Base-by-base conservation (phyloP, 2,888 invertebrate species). In the Drosophila parthenogenetica region DNA sequence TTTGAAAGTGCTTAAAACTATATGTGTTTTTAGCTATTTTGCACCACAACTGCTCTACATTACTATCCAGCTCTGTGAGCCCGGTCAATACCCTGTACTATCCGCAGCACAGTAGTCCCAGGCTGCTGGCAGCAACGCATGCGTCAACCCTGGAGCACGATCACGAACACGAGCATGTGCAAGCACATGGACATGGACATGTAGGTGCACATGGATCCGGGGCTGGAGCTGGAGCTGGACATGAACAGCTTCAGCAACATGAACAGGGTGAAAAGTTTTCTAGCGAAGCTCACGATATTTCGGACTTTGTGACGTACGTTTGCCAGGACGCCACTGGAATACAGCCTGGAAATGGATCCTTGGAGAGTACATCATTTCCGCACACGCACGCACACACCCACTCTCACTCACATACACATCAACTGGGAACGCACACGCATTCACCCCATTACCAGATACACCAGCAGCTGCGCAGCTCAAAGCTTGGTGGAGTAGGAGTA, bases 241-340 rank as follows among this genome's bases (percentile, higher is more conserved):
- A 65, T 4, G 78, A 79, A 5, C 79, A 80, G 11, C 59, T 75
- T 5, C 68, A 71, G 11, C 79, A 80, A 5, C 57, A 72, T 11
- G 82, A 79, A 42, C 82, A 73, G 92, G 92, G 93, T 65, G 92
- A 93, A 3, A 96, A 96, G 91, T 96, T 97, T 91, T 95, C 96
- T 40, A 93, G 93, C 46, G 92, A 93, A 1, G 91, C 97, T 1
- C 97, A 97, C 90, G 98, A 98, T 92, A 95, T 98, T 76, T 97
- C 98, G 2, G 98, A 99, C 93, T 98, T 98, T 92, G 98, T 98
- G 76, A 98, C 98, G 46, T 97, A 98, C 90, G 98, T 98, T 57
- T 98, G 98, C 91, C 98, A 98, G 93, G 98, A 98, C 92, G 50
- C 69, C 5, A 48, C 75, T 39, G 53, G 65, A 8, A 50, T 63